Base-by-base conservation (phyloP, 1,140 invertebrate genomes). In the Colletes gigas region DNA sequence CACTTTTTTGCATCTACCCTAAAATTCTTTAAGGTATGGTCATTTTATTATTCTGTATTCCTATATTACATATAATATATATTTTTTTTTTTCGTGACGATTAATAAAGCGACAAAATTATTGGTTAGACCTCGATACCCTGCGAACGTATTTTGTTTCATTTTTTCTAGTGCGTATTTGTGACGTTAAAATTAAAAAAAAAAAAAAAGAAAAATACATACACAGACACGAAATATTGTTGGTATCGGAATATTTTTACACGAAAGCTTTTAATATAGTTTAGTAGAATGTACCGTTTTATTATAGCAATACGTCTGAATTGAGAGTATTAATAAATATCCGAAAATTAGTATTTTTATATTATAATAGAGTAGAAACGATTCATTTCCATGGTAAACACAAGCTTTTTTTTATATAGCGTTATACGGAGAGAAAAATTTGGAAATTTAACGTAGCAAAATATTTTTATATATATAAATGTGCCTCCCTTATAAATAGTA, bases 81-180 rank as follows among this genome's bases (percentile, higher is more conserved):
- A 60, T 70, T 67, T 78, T 63, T 59, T 57, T 69, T 75, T 81
- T 75, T 79, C 55, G 63, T 73, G 76, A 83, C 77, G 69, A 77
- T 65, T 63, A 78, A 79, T 83, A 83, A 83, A 83, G 63, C 44
- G 19, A 79, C 59, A 66, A 69, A 52, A 78, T 44, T 82, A 73
- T 67, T 73, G 63, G 41, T 62, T 68, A 69, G 62, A 79, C 10
- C 10, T 55, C 55, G 30, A 47, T 71, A 52, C 3, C n/a, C 19
- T 59, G 17, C 3, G 21, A 60, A 70, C 8, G 21, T 70, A 6
- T 70, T 70, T 69, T 55, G 21, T 50, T 59, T 77, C 50, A 69
- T 69, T 70, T 10, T 10, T 44, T 19, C 60, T 41, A 41, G 9
- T 74, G 30, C 9, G 63, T 9, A 7, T 54, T 52, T 52, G 50